These are phyloP conservation scores for Cydia amplana DNA, from an alignment of 1,140 invertebrate genomes.

Conservation along the genomic window DNA sequence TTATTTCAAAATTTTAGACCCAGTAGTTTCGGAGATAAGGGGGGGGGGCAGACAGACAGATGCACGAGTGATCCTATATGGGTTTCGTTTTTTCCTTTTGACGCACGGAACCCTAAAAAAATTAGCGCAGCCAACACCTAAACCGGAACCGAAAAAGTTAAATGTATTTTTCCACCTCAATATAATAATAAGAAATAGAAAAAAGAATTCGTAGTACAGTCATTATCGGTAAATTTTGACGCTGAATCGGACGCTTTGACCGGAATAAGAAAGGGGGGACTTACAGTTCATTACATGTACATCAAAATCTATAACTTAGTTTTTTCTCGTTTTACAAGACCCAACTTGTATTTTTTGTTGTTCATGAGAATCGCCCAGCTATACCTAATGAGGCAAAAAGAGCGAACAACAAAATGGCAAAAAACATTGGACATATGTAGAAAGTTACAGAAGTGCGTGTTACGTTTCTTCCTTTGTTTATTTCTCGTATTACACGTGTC, in stretches of 20 bases:
- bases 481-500: not conserved
- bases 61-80: no score
- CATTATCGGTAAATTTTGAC: not conserved
- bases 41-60: no score
- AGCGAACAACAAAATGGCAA: not conserved
- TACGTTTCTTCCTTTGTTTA: not conserved
- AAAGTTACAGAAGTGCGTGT: not conserved
- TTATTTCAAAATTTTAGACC: no score
- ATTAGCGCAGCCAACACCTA: not conserved
- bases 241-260: no score
- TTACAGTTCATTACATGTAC: no score
- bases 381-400: constrained; percentile 9
- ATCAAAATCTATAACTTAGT: no score
- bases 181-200: not conserved
- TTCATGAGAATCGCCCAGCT: not conserved
- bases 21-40: no score
- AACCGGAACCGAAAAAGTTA: not conserved
- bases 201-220: not conserved
- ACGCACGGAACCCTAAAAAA: no score
- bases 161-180: constrained; percentile 1
- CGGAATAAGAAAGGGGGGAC: not conserved
- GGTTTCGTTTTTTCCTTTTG: no score
- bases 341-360: not conserved
- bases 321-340: no score
- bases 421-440: not conserved